Conservation (phyloP, 2,113 vertebrate species). For the Numida meleagris region DNA sequence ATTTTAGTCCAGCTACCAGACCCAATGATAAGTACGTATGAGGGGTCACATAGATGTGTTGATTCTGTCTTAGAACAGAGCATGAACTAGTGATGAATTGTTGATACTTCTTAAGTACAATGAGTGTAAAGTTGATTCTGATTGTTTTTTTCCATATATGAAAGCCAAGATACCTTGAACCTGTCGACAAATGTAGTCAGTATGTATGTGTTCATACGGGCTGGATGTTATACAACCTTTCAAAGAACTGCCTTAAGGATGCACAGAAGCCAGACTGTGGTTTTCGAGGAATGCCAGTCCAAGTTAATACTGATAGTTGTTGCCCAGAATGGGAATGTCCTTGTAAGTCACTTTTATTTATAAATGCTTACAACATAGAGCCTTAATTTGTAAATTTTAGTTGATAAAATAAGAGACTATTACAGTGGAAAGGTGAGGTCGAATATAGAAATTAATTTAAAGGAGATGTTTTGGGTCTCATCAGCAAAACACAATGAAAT, state of each 20-base stretch:
- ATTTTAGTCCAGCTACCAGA: neutral
- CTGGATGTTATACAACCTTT: conserved; percentile 92
- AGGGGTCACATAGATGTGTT: accelerated
- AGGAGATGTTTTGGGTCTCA: neutral
- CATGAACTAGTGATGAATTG: accelerated
- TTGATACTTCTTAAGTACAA: neutral
- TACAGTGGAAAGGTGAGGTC: neutral
- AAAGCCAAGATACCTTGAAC: conserved; percentile 85
- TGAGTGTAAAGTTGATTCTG: neutral
- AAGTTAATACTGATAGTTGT: conserved; percentile 91
- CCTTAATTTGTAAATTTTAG: neutral
- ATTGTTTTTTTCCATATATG: neutral
- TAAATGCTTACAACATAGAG: neutral
- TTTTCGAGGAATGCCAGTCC: conserved; percentile 91
- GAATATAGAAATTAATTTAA: neutral
- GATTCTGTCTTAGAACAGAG: neutral
- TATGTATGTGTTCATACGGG: conserved; percentile 91
- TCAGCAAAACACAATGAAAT: neutral
- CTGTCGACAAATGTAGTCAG: conserved; percentile 92
- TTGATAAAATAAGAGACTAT: neutral
- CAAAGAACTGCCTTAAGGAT: conserved; percentile 89
- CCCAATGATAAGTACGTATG: neutral
- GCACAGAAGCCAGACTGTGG: conserved; percentile 89
- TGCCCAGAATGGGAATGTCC: conserved; percentile 97
- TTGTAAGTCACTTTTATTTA: conserved; percentile 80